Conservation (phyloP, 2,113 vertebrate genomes). For the Nycticryphes semicollaris region DNA sequence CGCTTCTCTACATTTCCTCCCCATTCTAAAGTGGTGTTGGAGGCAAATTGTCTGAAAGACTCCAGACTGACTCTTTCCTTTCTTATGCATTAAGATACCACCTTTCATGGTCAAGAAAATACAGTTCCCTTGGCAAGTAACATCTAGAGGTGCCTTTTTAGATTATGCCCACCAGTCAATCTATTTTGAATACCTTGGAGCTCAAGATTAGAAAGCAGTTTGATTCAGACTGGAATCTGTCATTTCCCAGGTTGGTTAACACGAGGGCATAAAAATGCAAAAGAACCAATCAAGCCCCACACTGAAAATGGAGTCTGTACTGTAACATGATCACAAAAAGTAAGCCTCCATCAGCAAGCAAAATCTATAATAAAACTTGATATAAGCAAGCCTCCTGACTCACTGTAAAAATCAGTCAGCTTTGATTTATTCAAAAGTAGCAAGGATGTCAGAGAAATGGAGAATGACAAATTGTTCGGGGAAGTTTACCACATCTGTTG, state of each 20-base stretch:
- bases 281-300: not conserved
- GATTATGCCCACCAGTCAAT: not conserved
- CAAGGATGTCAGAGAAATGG: not conserved
- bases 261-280: not conserved
- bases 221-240: not conserved
- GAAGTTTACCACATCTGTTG: not conserved
- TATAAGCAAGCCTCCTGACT: not conserved
- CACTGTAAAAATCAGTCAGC: conserved; percentile 6
- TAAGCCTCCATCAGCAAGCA: not conserved
- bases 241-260: not conserved
- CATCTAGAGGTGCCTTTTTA: not conserved
- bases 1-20: not conserved
- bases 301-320: not conserved
- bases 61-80: not conserved
- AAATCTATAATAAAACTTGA: conserved; percentile 6
- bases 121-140: not conserved
- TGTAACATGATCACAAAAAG: not conserved
- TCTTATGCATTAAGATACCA: not conserved
- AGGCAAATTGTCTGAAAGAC: not conserved
- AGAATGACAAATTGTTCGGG: conserved; percentile 7
- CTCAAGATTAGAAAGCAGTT: not conserved
- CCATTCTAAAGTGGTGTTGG: not conserved
- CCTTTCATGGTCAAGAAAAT: not conserved
- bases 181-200: not conserved
- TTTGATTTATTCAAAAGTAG: conserved; percentile 25